A percentile compares a stretch with the other conserved stretches of the same genome.
These are phyloP conservation scores for Drosophila auraria DNA, from an alignment of 1,140 invertebrate genomes.

Conservation along the genomic window DNA sequence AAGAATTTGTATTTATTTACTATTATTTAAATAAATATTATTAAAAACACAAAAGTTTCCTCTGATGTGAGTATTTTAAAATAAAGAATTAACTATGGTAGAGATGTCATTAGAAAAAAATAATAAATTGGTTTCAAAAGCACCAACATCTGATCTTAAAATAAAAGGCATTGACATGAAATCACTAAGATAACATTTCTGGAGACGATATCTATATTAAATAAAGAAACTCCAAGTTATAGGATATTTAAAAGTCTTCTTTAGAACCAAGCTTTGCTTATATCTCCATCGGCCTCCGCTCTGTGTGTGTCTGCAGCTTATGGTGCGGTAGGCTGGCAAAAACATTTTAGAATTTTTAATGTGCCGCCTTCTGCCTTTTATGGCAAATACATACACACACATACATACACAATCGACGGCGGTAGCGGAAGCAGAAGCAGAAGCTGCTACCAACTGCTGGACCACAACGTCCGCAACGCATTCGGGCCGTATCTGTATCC, in stretches of 20 bases:
- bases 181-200: background rate
- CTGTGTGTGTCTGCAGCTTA: conserved; percentile 44
- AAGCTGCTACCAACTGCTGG: conserved; percentile 65
- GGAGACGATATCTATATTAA: background rate
- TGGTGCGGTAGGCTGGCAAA: conserved; percentile 68
- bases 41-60: no score
- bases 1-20: background rate
- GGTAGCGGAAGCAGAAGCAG: conserved; percentile 21
- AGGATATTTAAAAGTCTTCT: background rate
- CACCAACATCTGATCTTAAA: no score
- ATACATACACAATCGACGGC: conserved; percentile 64
- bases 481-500: conserved; percentile 26
- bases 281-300: conserved; percentile 24
- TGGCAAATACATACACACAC: conserved; percentile 53
- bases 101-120: background rate
- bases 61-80: no score
- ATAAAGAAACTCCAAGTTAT: background rate
- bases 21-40: no score
- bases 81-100: no score
- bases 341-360: conserved; percentile 82
- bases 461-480: conserved; percentile 29
- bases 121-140: background rate
- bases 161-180: background rate
- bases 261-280: background rate
- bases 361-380: conserved; percentile 81